phyloP scores from a whole-genome alignment of 37 sponge, comb jelly and placozoan species.

The Oopsacas minuta region DNA sequence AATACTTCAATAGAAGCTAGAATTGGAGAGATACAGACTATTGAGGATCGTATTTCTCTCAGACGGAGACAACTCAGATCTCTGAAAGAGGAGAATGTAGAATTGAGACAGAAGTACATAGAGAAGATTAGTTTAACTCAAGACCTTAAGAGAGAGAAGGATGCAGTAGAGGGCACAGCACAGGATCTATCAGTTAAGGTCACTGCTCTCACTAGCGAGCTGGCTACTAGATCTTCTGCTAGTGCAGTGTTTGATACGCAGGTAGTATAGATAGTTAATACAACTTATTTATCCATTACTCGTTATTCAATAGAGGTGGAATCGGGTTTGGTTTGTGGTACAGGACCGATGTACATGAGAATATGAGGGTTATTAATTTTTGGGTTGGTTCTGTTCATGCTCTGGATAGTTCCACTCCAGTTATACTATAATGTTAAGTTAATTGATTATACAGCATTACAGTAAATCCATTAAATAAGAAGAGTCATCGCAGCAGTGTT shows the following conservation, averaged over 20 bases:
- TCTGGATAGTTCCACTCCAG: too few species aligned
- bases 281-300: too few species aligned
- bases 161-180: not conserved
- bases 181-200: not conserved
- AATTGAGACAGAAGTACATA: not conserved
- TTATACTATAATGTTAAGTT: too few species aligned
- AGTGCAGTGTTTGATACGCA: not conserved
- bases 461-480: too few species aligned
- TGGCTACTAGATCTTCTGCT: not conserved
- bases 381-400: too few species aligned
- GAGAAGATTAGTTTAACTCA: not conserved
- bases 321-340: too few species aligned
- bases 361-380: too few species aligned
- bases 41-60: not conserved
- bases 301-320: too few species aligned
- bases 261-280: too few species aligned
- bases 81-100: not conserved
- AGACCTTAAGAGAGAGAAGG: constrained; percentile 15
- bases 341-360: too few species aligned
- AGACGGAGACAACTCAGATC: not conserved
- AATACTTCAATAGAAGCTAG: not conserved
- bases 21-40: not conserved
- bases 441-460: too few species aligned
- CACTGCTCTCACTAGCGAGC: not conserved
- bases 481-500: too few species aligned